Conservation (phyloP, 2,888 invertebrate genomes). For the Aporophyla nigra region DNA sequence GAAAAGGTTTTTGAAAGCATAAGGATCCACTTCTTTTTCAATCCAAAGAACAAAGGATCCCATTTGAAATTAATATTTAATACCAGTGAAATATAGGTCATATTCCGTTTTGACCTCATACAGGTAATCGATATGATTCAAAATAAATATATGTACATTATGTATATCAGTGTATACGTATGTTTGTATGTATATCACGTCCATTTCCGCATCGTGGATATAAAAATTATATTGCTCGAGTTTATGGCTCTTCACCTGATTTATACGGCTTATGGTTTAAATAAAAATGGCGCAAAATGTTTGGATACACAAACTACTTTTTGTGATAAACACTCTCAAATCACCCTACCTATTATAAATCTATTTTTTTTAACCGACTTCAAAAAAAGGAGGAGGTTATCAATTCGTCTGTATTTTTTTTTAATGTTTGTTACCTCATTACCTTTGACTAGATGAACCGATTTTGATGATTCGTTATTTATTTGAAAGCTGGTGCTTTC, state of each 20-base stretch:
- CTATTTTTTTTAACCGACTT: not conserved
- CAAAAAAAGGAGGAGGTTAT: no score
- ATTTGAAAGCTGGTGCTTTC: no score
- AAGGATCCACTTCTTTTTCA: not conserved
- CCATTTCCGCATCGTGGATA: slow-evolving; percentile 48
- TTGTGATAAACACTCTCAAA: not conserved
- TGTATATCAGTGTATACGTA: not conserved
- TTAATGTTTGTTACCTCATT: no score
- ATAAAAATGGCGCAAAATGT: slow-evolving; percentile 41
- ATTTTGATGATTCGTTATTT: no score
- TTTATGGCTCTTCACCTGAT: slow-evolving; percentile 55
- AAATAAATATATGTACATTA: slow-evolving; percentile 30
- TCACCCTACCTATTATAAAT: not conserved
- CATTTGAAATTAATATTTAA: slow-evolving; percentile 20
- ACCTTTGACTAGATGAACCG: no score
- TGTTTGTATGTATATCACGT: not conserved
- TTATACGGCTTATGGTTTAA: slow-evolving; percentile 41
- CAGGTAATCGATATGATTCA: slow-evolving; percentile 40
- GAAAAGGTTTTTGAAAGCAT: not conserved
- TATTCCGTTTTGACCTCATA: slow-evolving; percentile 26
- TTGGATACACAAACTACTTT: slow-evolving; percentile 11
- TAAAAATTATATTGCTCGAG: slow-evolving; percentile 54
- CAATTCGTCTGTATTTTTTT: no score
- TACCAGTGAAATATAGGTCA: slow-evolving; percentile 45
- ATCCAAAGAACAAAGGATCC: not conserved